phyloP scores from a whole-genome alignment of 2,113 vertebrate genomes.

The Hyperopisus bebe region DNA sequence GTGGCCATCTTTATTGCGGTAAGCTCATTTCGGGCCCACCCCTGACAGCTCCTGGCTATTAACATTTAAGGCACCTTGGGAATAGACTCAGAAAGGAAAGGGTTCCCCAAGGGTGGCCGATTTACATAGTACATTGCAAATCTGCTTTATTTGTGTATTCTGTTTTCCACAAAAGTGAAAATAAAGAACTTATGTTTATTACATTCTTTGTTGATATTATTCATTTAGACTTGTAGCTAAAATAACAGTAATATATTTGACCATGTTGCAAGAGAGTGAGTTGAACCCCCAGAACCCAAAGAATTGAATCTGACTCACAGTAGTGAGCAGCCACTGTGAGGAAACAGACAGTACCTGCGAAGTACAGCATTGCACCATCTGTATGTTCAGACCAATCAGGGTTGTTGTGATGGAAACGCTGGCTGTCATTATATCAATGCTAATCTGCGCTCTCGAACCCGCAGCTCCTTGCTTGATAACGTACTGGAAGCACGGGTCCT shows the following conservation, averaged over 20 bases:
- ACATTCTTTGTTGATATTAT: not conserved
- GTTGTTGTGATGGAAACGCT: not conserved
- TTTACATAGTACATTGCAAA: not conserved
- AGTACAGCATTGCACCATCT: not conserved
- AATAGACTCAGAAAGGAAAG: not conserved
- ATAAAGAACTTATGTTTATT: not conserved
- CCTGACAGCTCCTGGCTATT: not conserved
- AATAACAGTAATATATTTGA: not conserved
- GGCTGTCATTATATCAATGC: not conserved
- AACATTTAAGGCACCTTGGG: not conserved
- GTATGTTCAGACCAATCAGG: not conserved
- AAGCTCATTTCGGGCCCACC: constrained; percentile 20
- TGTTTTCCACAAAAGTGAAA: not conserved
- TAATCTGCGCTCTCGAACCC: constrained; percentile 17
- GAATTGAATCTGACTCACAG: not conserved
- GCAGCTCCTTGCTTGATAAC: constrained; percentile 70
- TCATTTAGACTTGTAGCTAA: not conserved
- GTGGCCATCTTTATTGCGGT: constrained; percentile 75
- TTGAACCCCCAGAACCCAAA: not conserved
- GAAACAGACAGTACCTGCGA: not conserved
- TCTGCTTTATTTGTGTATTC: not conserved
- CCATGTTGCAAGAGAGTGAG: not conserved
- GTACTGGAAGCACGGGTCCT: constrained; percentile 73
- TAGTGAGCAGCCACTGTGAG: not conserved
- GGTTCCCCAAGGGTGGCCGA: not conserved